Evolutionary conservation across 1,140 invertebrate genomes (phyloP).

Genomic region (Apis cerana): DNA sequence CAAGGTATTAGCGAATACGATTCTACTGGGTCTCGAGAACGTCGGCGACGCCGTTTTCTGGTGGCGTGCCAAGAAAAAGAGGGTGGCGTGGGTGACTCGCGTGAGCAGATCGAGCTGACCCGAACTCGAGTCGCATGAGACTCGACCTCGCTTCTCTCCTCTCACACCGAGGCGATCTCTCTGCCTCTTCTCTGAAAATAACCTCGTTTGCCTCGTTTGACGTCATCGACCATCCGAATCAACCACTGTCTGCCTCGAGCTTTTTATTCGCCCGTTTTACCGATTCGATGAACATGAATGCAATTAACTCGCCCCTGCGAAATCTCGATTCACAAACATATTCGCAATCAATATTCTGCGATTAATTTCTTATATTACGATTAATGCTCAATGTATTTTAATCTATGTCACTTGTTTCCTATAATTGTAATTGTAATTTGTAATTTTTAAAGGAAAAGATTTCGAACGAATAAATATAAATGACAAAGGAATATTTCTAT

Average conservation of each 20-base stretch:
- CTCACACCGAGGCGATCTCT: conserved; percentile 1
- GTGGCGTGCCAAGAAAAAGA: conserved; percentile 70
- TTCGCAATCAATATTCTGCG: not conserved
- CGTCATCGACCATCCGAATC: conserved; percentile 69
- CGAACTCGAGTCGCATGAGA: conserved; percentile 70
- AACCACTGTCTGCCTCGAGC: conserved; percentile 31
- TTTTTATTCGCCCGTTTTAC: conserved; percentile 61
- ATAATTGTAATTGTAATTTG: no score
- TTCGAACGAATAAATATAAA: no score
- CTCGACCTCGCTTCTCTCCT: conserved; percentile 74
- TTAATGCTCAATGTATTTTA: no score
- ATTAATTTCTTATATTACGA: no score
- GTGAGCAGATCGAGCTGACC: conserved; percentile 74
- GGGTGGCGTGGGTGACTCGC: conserved; percentile 77
- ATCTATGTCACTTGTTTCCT: no score
- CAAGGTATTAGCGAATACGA: conserved; percentile 30
- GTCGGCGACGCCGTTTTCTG: conserved; percentile 61
- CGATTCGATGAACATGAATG: conserved; percentile 31
- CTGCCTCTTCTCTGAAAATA: conserved; percentile 72
- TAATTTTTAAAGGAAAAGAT: no score
- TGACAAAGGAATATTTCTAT: no score
- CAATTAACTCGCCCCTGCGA: conserved; percentile 4
- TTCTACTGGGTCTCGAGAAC: conserved; percentile 34
- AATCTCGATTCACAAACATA: not conserved
- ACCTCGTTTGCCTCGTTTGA: conserved; percentile 70